Percentiles rank a stretch among this genome's conserved stretches.
phyloP scores from a whole-genome alignment of 1,140 invertebrate species.

The Chironomus striatipennis region DNA sequence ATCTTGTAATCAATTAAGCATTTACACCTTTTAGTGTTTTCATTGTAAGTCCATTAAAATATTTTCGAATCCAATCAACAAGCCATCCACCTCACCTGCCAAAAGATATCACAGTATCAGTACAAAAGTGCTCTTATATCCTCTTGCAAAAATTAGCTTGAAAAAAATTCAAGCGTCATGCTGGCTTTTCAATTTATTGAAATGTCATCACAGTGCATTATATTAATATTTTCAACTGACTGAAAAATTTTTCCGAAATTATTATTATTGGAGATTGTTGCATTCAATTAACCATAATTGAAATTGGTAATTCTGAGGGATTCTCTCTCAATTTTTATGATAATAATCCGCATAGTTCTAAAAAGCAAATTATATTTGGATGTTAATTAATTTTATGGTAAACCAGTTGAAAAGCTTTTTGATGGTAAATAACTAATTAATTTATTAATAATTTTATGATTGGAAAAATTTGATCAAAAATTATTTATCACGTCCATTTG shows the following conservation, averaged over 20 bases:
- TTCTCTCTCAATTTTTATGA: no score
- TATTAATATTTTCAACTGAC: neutral
- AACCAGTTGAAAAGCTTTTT: neutral
- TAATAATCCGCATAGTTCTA: neutral
- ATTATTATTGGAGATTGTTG: neutral
- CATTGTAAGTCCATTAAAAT: no score
- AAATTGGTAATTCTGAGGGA: no score
- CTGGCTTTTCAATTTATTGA: neutral
- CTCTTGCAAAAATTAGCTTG: neutral
- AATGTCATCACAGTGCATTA: neutral
- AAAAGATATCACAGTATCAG: no score
- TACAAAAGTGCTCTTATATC: no score
- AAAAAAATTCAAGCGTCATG: neutral
- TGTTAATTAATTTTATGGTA: neutral
- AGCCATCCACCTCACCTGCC: no score
- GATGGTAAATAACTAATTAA: neutral
- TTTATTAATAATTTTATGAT: neutral
- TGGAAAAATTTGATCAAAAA: no score
- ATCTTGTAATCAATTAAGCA: no score
- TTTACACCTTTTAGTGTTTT: no score
- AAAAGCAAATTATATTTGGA: neutral
- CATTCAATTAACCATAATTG: neutral
- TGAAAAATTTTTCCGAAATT: neutral
- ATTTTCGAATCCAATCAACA: no score
- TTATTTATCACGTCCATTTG: no score